A percentile compares a stretch with the other conserved stretches of the same genome.
phyloP scores from a whole-genome alignment of 2,797 vertebrate species.

The Sciurus carolinensis region DNA sequence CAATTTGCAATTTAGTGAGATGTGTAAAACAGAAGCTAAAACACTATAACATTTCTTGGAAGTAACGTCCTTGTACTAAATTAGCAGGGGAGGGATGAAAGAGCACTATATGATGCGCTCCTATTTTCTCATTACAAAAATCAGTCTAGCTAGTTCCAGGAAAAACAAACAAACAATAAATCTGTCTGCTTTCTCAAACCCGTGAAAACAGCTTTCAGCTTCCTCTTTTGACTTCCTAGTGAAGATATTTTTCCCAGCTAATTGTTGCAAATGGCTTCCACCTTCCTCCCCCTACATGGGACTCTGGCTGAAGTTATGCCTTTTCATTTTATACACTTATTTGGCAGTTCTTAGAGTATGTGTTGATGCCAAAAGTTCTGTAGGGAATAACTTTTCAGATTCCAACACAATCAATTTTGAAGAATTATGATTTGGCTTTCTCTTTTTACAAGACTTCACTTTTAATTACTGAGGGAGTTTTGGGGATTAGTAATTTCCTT shows the following conservation, averaged over 20 bases:
- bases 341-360: not conserved
- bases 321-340: constrained; percentile 54
- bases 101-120: constrained; percentile 17
- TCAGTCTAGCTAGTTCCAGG: constrained; percentile 60
- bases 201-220: constrained; percentile 74
- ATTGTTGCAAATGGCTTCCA: constrained; percentile 73
- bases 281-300: not conserved
- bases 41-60: not conserved
- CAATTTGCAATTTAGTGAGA: not conserved
- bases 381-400: constrained; percentile 21
- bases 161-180: constrained; percentile 58
- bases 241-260: constrained; percentile 19
- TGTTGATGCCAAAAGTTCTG: constrained; percentile 55
- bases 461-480: constrained; percentile 53
- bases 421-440: constrained; percentile 61
- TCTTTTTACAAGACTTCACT: constrained; percentile 23
- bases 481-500: constrained; percentile 64
- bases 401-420: constrained; percentile 4
- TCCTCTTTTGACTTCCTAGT: constrained; percentile 77
- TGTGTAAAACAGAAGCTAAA: constrained; percentile 45
- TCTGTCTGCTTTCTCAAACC: constrained; percentile 63
- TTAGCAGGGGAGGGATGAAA: not conserved
- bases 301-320: not conserved
- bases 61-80: constrained; percentile 15
- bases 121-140: constrained; percentile 61